A percentile compares a stretch with the other conserved stretches of the same genome.
These are phyloP conservation scores for Thalassophryne amazonica DNA, from an alignment of 2,797 vertebrate genomes.

Conservation along the genomic window DNA sequence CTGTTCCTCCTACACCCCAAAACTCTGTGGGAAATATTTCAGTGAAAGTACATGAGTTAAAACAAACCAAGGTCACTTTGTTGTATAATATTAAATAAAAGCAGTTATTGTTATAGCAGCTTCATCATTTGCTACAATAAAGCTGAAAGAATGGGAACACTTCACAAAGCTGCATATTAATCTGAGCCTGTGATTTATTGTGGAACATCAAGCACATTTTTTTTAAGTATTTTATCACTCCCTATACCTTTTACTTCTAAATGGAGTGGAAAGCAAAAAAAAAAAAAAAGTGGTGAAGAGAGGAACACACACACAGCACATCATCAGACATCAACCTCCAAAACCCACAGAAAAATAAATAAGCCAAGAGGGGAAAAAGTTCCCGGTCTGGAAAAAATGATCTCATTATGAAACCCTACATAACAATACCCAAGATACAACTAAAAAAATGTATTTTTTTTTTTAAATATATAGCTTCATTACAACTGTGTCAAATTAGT, in stretches of 20 bases:
- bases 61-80: neutral
- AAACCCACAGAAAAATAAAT: slow-evolving; percentile 69
- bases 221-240: slow-evolving; percentile 24
- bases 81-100: slow-evolving; percentile 26
- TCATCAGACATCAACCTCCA: slow-evolving; percentile 59
- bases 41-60: slow-evolving; percentile 30
- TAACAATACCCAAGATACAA: slow-evolving; percentile 59
- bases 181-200: slow-evolving; percentile 29
- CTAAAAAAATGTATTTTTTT: slow-evolving; percentile 48
- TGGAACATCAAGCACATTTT: slow-evolving; percentile 29
- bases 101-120: slow-evolving; percentile 14
- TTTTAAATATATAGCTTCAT: slow-evolving; percentile 50
- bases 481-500: slow-evolving; percentile 37
- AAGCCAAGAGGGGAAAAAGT: slow-evolving; percentile 38
- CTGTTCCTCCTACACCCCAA: slow-evolving; percentile 52
- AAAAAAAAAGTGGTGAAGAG: slow-evolving; percentile 27
- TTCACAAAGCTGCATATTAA: slow-evolving; percentile 6
- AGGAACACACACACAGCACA: slow-evolving; percentile 56
- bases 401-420: slow-evolving; percentile 51
- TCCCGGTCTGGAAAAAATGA: slow-evolving; percentile 59
- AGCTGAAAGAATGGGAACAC: slow-evolving; percentile 24
- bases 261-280: slow-evolving; percentile 23
- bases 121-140: slow-evolving; percentile 17
- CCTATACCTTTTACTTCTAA: slow-evolving; percentile 31
- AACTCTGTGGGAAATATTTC: slow-evolving; percentile 22